A percentile compares a stretch with the other conserved stretches of the same genome.
These are phyloP conservation scores for Petrocephalus sullivani DNA, from an alignment of 2,797 vertebrate genomes.

Conservation along the genomic window DNA sequence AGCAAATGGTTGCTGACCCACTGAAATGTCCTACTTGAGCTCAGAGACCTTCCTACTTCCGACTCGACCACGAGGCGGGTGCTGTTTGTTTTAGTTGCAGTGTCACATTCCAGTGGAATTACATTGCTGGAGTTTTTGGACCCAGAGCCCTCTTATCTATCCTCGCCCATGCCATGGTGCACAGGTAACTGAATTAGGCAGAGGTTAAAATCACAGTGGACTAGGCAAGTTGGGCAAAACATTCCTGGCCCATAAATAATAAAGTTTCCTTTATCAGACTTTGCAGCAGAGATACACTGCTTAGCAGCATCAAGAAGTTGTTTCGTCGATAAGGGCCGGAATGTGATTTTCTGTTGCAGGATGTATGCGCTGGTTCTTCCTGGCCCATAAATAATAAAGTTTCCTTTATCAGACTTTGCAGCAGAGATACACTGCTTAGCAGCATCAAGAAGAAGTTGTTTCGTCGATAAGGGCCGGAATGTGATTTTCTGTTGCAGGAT, in stretches of 20 bases:
- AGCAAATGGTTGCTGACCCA: background rate
- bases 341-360: background rate
- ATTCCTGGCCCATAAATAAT: slow-evolving; percentile 3
- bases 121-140: background rate
- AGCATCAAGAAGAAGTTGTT: background rate
- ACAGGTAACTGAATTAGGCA: background rate
- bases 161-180: background rate
- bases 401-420: background rate
- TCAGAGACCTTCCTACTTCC: background rate
- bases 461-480: background rate
- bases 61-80: background rate
- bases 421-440: background rate
- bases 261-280: background rate
- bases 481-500: background rate
- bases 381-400: background rate
- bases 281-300: background rate
- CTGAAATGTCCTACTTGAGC: background rate
- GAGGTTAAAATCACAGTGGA: background rate
- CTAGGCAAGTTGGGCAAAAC: background rate
- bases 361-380: background rate
- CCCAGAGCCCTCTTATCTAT: background rate
- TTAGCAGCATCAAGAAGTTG: background rate
- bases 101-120: background rate
- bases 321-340: background rate
- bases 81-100: background rate